Base-by-base conservation (phyloP, 2,113 vertebrate species). In the Empidonax traillii region DNA sequence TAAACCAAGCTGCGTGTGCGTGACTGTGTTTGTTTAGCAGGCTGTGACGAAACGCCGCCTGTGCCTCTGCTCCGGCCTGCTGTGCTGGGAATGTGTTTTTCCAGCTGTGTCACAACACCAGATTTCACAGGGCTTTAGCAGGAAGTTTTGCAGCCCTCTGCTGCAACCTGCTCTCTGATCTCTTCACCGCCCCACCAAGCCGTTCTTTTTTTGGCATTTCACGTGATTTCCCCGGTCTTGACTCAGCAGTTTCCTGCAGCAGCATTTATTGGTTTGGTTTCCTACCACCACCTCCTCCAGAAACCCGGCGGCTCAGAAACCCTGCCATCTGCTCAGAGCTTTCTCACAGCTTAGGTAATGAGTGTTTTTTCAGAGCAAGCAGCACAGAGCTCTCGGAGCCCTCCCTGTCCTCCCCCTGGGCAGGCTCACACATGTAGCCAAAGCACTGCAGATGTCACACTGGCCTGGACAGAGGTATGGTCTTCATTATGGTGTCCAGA, bases 201-300 rank as follows among this genome's bases (percentile, higher is more conserved):
- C 87, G 22, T 92, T 95, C 95, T n/a, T 75, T 91, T 97, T 84
- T 35, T 3, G 63, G 79, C 39, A 25, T 83, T 97, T 94, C 97
- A 97, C 90, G 93, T 96, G 97, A 97, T 77, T 88, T 87, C 56
- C 67, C 12, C 58, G 5, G 43, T 90, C 95, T 93, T 97, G 96
- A 98, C 97, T 98, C 98, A 98, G 98, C 97, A 71, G 44, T 97
- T 97, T 97, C 79, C 67, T 2, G 79, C 77, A 20, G 35, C 68
- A 13, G 59, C 43, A 2, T 94, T 97, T 96, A 94, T 97, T 98
- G 91, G 90, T 73, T 97, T 98, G 94, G 97, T 98, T 98, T 93
- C 62, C 92, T 68, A 35, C 92, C 89, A 55, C 97, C 97, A 91
- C 97, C 97, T 74, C 93, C 96, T 65, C 81, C 89, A 49, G 59